Conservation (phyloP, 2,797 vertebrate genomes). For the Scleropages formosus region DNA sequence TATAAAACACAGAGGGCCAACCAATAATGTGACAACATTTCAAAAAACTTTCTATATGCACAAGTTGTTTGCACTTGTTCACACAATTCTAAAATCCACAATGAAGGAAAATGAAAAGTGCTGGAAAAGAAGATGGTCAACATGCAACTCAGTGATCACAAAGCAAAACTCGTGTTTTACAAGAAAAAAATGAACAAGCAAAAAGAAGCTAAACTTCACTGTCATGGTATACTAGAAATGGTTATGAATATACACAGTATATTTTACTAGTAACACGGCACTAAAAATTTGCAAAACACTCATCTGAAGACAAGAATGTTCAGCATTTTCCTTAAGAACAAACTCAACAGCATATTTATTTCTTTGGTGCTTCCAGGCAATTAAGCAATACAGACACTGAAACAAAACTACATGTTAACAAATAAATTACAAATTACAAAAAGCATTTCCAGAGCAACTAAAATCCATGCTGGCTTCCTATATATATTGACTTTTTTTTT, state of each 20-base stretch:
- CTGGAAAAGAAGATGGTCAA: not conserved
- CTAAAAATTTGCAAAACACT: too few relatives aligned
- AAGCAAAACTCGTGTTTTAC: slow-evolving; percentile 5
- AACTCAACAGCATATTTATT: not conserved
- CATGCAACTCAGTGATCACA: slow-evolving; percentile 1
- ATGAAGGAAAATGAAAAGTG: slow-evolving; percentile 16
- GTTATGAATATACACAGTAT: not conserved
- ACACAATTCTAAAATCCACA: slow-evolving; percentile 4
- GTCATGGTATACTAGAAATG: not conserved
- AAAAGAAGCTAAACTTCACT: not conserved
- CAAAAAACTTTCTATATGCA: not conserved
- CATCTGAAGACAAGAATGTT: too few relatives aligned
- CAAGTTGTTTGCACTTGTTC: not conserved
- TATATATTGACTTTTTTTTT: not conserved
- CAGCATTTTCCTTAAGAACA: not conserved
- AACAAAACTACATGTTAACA: not conserved
- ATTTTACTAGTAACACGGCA: too few relatives aligned
- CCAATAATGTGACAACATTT: not conserved
- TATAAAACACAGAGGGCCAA: not conserved
- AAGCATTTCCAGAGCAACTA: slow-evolving; percentile 8
- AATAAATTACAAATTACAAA: not conserved
- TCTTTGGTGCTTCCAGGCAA: not conserved
- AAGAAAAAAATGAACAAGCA: slow-evolving; percentile 4
- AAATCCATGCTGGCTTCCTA: not conserved
- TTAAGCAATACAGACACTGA: not conserved